Conservation (phyloP, 2,888 invertebrate genomes). For the Clanis bilineata region DNA sequence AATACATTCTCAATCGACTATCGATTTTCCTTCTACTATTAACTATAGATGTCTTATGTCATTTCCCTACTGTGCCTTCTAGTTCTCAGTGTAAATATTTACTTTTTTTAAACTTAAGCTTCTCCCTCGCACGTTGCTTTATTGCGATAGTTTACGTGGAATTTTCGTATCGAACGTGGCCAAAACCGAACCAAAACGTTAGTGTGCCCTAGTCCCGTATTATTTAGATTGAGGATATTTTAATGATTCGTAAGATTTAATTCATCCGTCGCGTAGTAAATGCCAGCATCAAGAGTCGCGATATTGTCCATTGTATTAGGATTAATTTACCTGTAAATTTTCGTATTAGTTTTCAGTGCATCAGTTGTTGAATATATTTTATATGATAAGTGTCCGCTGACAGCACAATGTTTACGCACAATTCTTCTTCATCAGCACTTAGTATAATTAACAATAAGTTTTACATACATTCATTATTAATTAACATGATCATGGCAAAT, state of each 20-base stretch:
- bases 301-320: conserved; percentile 26
- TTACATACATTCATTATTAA: not conserved
- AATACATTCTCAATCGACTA: conserved; percentile 6
- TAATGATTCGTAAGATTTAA: not conserved
- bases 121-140: conserved; percentile 24
- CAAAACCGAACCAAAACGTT: conserved; percentile 41
- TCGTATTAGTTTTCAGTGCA: conserved; percentile 41
- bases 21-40: conserved; percentile 3
- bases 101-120: conserved; percentile 28
- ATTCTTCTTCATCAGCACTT: conserved; percentile 9
- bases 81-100: conserved; percentile 67
- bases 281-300: conserved; percentile 45
- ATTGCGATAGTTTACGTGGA: conserved; percentile 8
- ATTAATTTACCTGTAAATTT: conserved; percentile 8
- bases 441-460: conserved; percentile 1
- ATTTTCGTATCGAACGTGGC: conserved; percentile 34
- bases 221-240: conserved; percentile 31
- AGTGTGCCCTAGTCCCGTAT: conserved; percentile 53
- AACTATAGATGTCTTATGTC: conserved; percentile 33
- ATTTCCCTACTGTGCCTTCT: conserved; percentile 76
- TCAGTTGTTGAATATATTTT: conserved; percentile 10
- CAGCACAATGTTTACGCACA: conserved; percentile 19
- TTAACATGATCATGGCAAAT: not conserved
- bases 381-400: conserved; percentile 7
- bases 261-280: not conserved